Conservation (phyloP, 2,113 vertebrate genomes). For the Halichoerus grypus region DNA sequence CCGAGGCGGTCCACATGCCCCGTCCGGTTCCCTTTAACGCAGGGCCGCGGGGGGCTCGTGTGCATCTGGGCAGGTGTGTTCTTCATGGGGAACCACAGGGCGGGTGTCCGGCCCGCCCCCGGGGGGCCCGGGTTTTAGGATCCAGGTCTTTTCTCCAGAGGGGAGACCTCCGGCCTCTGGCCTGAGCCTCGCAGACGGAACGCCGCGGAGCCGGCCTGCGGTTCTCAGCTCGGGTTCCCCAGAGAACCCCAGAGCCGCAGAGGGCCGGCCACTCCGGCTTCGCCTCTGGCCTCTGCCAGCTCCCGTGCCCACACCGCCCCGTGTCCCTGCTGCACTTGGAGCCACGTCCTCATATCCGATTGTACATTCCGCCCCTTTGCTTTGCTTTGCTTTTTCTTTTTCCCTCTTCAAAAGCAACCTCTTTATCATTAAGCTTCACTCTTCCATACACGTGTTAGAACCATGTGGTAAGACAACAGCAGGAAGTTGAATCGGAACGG, state of each 20-base stretch:
- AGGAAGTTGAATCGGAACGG: not conserved
- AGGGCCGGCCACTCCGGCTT: not conserved
- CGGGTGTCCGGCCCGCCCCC: not conserved
- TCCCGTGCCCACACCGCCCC: not conserved
- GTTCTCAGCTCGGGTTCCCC: no score
- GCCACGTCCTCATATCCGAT: not conserved
- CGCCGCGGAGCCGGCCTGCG: not conserved
- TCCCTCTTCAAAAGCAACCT: not conserved
- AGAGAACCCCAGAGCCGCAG: not conserved
- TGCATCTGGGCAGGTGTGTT: not conserved
- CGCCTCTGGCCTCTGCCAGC: not conserved
- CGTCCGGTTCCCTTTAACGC: not conserved
- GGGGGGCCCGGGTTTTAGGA: not conserved
- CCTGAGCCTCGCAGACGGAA: not conserved
- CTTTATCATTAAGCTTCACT: no score
- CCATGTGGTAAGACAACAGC: not conserved
- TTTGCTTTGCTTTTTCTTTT: no score
- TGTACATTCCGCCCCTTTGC: no score
- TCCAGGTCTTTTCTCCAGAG: not conserved
- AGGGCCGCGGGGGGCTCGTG: not conserved
- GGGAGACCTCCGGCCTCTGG: not conserved
- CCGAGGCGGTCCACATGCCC: not conserved
- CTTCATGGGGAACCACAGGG: not conserved
- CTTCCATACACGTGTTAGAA: not conserved
- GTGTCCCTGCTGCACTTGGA: not conserved